A percentile compares a stretch with the other conserved stretches of the same genome.
These are phyloP conservation scores for Leptopilina syphax DNA, from an alignment of 2,888 invertebrate species.

Conservation along the genomic window DNA sequence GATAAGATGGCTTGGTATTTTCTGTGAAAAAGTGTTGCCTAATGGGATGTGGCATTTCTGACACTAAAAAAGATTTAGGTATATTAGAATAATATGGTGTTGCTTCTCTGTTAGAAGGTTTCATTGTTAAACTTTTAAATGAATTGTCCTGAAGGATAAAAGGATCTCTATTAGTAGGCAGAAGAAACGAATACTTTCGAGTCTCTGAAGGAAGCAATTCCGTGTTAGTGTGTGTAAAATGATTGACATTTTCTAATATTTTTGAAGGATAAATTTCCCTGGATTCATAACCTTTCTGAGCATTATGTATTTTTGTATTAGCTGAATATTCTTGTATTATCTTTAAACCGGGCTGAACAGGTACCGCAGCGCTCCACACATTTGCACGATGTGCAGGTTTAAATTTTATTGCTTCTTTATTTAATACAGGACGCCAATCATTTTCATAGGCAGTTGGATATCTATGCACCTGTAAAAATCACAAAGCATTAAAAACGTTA, in stretches of 20 bases:
- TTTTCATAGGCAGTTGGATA: slow-evolving; percentile 71
- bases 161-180: slow-evolving; percentile 71
- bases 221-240: slow-evolving; percentile 79
- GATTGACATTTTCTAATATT: slow-evolving; percentile 79
- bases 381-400: slow-evolving; percentile 64
- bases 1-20: slow-evolving; percentile 54
- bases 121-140: slow-evolving; percentile 59
- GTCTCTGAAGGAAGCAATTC: slow-evolving; percentile 67
- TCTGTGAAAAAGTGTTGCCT: slow-evolving; percentile 57
- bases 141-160: slow-evolving; percentile 59
- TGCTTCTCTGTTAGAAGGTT: slow-evolving; percentile 60
- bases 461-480: slow-evolving; percentile 59
- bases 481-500: no score
- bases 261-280: slow-evolving; percentile 60
- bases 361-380: slow-evolving; percentile 61
- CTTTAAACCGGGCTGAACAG: slow-evolving; percentile 67
- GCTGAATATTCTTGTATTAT: slow-evolving; percentile 72
- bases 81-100: slow-evolving; percentile 64
- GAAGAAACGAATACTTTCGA: slow-evolving; percentile 69
- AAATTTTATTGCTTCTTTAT: slow-evolving; percentile 68
- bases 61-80: slow-evolving; percentile 53
- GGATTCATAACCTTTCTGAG: slow-evolving; percentile 62
- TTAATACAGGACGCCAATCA: slow-evolving; percentile 72
- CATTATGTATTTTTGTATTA: slow-evolving; percentile 65
- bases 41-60: slow-evolving; percentile 55